A percentile compares a stretch with the other conserved stretches of the same genome.
Evolutionary conservation across 2,888 invertebrate species (phyloP).

Genomic region (Zhuqinia jingwanae): DNA sequence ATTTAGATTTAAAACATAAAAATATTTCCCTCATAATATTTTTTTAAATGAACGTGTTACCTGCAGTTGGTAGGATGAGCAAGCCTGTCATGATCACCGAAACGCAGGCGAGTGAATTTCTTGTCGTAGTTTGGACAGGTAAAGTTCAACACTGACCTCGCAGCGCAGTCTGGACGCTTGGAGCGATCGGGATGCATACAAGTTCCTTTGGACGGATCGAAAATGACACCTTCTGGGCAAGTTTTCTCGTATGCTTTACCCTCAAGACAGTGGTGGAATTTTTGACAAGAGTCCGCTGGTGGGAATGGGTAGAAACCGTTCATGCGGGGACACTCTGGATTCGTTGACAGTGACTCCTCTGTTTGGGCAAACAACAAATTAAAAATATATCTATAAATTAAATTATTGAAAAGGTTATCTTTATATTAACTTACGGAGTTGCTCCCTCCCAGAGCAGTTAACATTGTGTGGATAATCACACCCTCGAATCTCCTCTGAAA

Average conservation of each 20-base stretch:
- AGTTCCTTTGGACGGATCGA: conserved; percentile 79
- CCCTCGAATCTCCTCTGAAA: conserved; percentile 88
- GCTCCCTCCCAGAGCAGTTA: conserved; percentile 87
- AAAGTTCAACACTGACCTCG: conserved; percentile 76
- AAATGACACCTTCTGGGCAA: conserved; percentile 80
- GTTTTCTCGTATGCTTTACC: conserved; percentile 78
- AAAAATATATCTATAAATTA: no score
- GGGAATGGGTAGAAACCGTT: conserved; percentile 79
- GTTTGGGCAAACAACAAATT: conserved; percentile 77
- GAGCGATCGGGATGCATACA: conserved; percentile 79
- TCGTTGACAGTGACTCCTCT: conserved; percentile 88
- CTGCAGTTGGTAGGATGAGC: conserved; percentile 77
- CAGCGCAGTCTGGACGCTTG: conserved; percentile 76
- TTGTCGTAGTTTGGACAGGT: conserved; percentile 77
- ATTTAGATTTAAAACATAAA: no score
- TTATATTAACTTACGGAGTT: conserved; percentile 85
- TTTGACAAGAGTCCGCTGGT: conserved; percentile 79
- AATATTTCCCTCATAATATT: no score
- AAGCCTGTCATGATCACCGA: conserved; percentile 79
- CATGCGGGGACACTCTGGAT: conserved; percentile 80
- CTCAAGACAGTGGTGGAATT: conserved; percentile 79
- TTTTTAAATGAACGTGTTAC: not conserved
- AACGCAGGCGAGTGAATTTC: conserved; percentile 75
- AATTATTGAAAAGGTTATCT: no score
- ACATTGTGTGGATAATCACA: conserved; percentile 93